Base-by-base conservation (phyloP, 2,113 vertebrate genomes). In the Acanthochromis polyacanthus region DNA sequence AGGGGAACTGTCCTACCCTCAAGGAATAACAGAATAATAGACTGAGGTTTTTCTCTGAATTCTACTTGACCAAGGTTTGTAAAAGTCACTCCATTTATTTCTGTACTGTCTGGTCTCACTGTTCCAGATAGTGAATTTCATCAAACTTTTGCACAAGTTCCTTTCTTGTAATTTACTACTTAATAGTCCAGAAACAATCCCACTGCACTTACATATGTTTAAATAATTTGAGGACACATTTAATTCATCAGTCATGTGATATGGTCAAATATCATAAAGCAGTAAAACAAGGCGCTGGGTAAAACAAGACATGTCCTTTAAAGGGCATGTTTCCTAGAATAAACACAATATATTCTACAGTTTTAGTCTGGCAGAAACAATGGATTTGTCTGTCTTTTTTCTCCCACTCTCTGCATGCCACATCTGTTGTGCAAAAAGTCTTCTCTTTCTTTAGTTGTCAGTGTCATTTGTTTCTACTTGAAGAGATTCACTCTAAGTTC, bases 401-500 rank as follows among this genome's bases (percentile, higher is more conserved):
- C 7, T 59, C 12, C 64, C 69, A 11, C 1, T 56, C 22, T 82
- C 68, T 72, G 30, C 50, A 61, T 67, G 80, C 6, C 30, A 30
- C 30, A 56, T 45, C 32, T 51, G 20, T 17, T 83, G 15, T 36
- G 58, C 9, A 30, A 20, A 10, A 57, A 17, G 48, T 50, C 15
- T 25, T 22, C 17, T n/a, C 30, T 22, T 43, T 66, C 46, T 19
- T 58, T 12, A 20, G 16, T 25, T 80, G 25, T 57, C 19, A 10
- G 7, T 43, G 12, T 51, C 61, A 25, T 19, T 55, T 38, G 30
- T 69, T 50, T 28, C 10, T 30, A 36, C n/a, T 23, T 81, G 48
- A 61, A 66, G 63, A 69, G 69, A 40, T 78, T 64, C 50, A 23
- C 72, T 78, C 59, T 25, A 56, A 3, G 19, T 48, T 66, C 48